These are phyloP conservation scores for Orcinus orca DNA, from an alignment of 2,113 vertebrate genomes.

Conservation along the genomic window DNA sequence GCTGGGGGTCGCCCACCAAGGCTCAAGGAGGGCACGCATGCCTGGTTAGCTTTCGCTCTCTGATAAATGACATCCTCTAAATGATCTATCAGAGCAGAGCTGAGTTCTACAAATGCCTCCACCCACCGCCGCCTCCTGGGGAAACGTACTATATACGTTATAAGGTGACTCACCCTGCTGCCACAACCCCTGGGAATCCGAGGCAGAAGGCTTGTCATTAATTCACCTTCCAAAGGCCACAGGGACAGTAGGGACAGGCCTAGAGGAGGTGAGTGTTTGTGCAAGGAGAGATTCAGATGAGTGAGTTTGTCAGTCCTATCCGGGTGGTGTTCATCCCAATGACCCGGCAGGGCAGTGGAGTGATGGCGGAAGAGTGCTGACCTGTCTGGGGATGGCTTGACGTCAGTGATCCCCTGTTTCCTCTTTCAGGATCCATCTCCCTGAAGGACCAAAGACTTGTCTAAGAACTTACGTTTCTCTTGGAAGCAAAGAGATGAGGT, in stretches of 20 bases:
- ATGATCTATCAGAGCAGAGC: conserved; percentile 26
- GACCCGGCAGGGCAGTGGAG: neutral
- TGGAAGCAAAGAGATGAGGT: neutral
- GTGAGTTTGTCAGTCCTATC: rapidly evolving
- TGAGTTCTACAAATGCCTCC: conserved; percentile 46
- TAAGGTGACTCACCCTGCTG: conserved; percentile 60
- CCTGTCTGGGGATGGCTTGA: rapidly evolving
- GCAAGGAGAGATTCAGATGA: neutral
- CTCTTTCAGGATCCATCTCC: neutral
- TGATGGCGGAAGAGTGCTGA: rapidly evolving
- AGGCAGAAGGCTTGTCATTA: neutral
- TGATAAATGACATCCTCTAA: neutral
- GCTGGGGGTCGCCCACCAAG: neutral
- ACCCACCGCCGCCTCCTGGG: neutral
- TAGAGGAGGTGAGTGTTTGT: too few species aligned
- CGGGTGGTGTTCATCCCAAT: too few species aligned
- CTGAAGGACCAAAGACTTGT: rapidly evolving
- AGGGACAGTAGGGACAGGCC: neutral
- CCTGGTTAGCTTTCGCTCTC: neutral
- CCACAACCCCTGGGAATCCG: conserved; percentile 38
- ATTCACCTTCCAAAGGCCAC: conserved; percentile 41
- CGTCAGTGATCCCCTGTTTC: neutral
- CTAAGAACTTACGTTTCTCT: neutral
- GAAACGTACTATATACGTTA: conserved; percentile 36
- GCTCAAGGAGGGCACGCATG: rapidly evolving